Base-by-base conservation (phyloP, 2,797 vertebrate genomes). In the Alectoris magna region DNA sequence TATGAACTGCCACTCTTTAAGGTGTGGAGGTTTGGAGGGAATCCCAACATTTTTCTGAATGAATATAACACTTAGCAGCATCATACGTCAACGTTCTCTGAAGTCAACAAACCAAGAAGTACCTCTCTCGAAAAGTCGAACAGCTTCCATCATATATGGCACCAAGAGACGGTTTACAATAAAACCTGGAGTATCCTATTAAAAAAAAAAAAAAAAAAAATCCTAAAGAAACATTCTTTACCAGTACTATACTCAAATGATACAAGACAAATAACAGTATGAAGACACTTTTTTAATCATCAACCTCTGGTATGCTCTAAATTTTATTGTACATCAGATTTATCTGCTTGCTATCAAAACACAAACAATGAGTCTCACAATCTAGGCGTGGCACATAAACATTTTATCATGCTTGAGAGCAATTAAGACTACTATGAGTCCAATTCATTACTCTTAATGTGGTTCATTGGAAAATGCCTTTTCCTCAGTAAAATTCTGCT, bases 121-220 rank as follows among this genome's bases (percentile, higher is more conserved):
- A 99, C 99, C 99, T 98, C 98, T 98, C 95, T 99, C 99, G 26
- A 98, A 95, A 64, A 99, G 97, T 26, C 99, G 98, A 95, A 99
- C 48, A 5, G 99, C 98, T 97, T 99, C 99, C 90, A 98, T 75
- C 92, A 99, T 96, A 96, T 99, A 99, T 0, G 99, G 99, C 75
- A 99, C 98, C 55, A 99, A 97, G 13, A 99, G 98, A 31, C 99
- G 98, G 95, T 99, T 99, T 34, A 99, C 99, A 51, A 99, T 98
- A 87, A 99, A 99, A 15, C 99, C 99, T 7, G 99, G 99, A 9
- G 98, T 99, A 87, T 99, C 99, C 99, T 99, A 49, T 41, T 41
- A 23, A 73, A 85, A 67, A 87, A 27, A 43, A 31, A 43, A 31
- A 43, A n/a, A 31, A 6, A 34, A 43, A n/a, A 31, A 6, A 71